Base-by-base conservation (phyloP, 1,140 invertebrate genomes). In the Elymnias hypermnestra region DNA sequence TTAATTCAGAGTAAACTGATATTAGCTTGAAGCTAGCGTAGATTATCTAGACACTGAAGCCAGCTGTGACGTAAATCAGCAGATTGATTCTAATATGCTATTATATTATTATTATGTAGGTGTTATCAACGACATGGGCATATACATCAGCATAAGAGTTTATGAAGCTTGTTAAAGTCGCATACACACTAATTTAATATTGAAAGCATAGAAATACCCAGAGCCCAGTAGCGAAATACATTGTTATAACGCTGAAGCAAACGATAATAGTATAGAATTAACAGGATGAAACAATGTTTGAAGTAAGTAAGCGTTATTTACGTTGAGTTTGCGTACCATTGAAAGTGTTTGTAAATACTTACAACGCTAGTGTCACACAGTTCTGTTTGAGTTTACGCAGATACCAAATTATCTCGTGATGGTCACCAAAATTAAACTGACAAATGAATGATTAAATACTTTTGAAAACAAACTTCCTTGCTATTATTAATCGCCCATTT, bases 131-230 rank as follows among this genome's bases (percentile, higher is more conserved):
- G 64, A 72, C 65, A 69, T 79, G 66, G 73, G 70, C 70, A 74
- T 78, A 73, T 74, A 78, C 72, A 83, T 81, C 72, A 83, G 82
- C 82, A 82, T 78, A 85, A 33, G 72, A 76, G 61, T 68, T 81
- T 83, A 83, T 77, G 64, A 85, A 85, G 82, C 82, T 85, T 72
- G 71, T 79, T 67, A 78, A 67, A 73, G 63, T 79, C 72, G 78
- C 78, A 83, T 82, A 85, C 77, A 83, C 76, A 81, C 81, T 83
- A 84, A 74, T 75, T 75, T 74, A 81, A 85, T 85, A 85, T 82
- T 67, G 76, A 82, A 85, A 85, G 82, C 82, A 83, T 79, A 85
- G 78, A 75, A 76, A 79, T 77, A 81, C 81, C 81, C 77, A 66
- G 75, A 81, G 77, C 81, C 78, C 81, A 79, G 60, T 83, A 85